Evolutionary conservation across 1,140 invertebrate genomes (phyloP).

Genomic region (Himalopsyche phryganea): DNA sequence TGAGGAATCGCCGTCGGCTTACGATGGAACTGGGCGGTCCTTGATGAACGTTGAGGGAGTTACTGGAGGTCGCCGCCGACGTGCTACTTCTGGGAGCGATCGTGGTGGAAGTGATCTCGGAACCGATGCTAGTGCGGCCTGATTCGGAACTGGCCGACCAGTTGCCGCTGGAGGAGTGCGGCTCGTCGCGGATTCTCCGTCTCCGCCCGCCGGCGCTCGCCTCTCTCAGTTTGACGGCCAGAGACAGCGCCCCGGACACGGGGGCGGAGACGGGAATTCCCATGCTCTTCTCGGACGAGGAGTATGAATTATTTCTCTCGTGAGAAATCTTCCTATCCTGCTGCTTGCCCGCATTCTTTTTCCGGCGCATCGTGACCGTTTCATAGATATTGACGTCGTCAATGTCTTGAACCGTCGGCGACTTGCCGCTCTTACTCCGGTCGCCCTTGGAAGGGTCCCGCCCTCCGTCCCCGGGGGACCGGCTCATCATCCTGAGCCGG

Average conservation of each 20-base stretch:
- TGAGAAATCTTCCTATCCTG: slow-evolving; percentile 55
- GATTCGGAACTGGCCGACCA: slow-evolving; percentile 91
- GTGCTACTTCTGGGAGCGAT: slow-evolving; percentile 69
- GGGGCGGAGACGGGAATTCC: slow-evolving; percentile 55
- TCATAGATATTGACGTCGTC: slow-evolving; percentile 64
- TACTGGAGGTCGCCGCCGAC: slow-evolving; percentile 63
- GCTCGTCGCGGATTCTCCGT: slow-evolving; percentile 64
- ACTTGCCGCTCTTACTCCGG: slow-evolving; percentile 40
- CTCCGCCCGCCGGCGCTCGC: slow-evolving; percentile 62
- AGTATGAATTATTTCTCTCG: slow-evolving; percentile 73
- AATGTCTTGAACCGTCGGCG: slow-evolving; percentile 44
- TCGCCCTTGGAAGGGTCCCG: slow-evolving; percentile 48
- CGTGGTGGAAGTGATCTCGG: slow-evolving; percentile 70
- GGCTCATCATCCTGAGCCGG: slow-evolving; percentile 68
- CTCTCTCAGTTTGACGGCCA: slow-evolving; percentile 68
- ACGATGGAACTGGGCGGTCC: slow-evolving; percentile 66
- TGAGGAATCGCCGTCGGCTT: slow-evolving; percentile 61
- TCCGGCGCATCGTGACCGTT: slow-evolving; percentile 56
- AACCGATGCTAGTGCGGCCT: slow-evolving; percentile 77
- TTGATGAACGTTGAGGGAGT: slow-evolving; percentile 59
- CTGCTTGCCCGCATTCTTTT: slow-evolving; percentile 49
- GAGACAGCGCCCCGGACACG: slow-evolving; percentile 54
- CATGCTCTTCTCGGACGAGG: slow-evolving; percentile 65
- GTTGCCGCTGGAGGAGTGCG: slow-evolving; percentile 86
- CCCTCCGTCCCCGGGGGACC: slow-evolving; percentile 53